These are phyloP conservation scores for Melanotaenia pygmaea DNA, from an alignment of 2,797 vertebrate genomes.

Conservation along the genomic window DNA sequence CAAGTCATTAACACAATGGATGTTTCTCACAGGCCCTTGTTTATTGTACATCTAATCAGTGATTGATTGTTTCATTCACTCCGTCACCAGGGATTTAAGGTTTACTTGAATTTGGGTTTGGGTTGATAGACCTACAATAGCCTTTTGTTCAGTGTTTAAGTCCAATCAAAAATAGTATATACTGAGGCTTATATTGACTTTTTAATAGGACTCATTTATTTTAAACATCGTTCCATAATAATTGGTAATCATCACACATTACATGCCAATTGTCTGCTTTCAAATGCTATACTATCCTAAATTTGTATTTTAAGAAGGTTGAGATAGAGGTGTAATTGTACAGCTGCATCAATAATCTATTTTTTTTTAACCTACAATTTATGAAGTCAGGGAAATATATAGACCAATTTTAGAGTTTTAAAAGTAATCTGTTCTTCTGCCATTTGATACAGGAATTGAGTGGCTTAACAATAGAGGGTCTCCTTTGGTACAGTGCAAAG, in stretches of 20 bases:
- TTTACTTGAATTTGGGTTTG: not conserved
- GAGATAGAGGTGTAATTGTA: not conserved
- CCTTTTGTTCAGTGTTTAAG: not conserved
- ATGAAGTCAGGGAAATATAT: not conserved
- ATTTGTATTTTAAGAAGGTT: not conserved
- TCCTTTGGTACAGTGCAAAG: not conserved
- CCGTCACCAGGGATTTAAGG: not conserved
- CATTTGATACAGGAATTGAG: not conserved
- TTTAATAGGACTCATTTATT: not conserved
- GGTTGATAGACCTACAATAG: not conserved
- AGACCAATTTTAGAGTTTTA: not conserved
- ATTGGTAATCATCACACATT: not conserved
- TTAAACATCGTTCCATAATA: not conserved
- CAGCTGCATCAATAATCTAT: not conserved
- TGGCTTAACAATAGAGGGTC: not conserved
- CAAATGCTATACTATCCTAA: not conserved
- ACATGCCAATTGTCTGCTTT: not conserved
- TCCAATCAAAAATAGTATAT: not conserved
- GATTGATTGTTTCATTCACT: not conserved
- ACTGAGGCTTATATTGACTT: not conserved
- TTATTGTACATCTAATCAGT: conserved; percentile 1
- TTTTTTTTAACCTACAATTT: not conserved
- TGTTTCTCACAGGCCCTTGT: not conserved
- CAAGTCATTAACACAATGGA: conserved; percentile 16
- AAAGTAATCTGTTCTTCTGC: not conserved